Evolutionary conservation across 2,888 invertebrate genomes (phyloP).

Genomic region (Pollenia angustigena): DNA sequence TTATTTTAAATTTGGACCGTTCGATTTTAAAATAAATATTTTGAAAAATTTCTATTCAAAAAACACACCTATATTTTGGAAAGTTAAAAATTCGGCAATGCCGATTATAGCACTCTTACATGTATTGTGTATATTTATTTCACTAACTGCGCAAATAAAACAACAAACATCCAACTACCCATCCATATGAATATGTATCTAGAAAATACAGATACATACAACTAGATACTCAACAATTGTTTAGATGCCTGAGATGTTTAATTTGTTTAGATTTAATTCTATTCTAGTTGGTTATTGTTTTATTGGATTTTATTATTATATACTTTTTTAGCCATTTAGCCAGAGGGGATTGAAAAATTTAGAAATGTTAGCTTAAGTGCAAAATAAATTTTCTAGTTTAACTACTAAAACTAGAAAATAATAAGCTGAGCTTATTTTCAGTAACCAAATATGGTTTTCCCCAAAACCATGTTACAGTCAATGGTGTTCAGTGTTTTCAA

Average conservation of each 20-base stretch:
- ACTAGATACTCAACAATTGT: constrained; percentile 16
- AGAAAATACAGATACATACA: constrained; percentile 23
- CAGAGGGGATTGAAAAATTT: constrained; percentile 10
- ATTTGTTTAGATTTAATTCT: background rate
- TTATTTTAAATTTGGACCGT: no score
- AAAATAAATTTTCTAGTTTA: background rate
- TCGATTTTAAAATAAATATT: no score
- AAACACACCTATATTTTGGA: no score
- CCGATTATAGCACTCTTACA: background rate
- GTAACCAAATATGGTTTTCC: background rate
- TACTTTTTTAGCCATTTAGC: background rate
- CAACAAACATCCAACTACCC: constrained; percentile 5
- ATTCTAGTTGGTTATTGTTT: background rate
- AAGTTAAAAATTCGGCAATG: background rate
- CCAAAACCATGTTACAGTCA: background rate
- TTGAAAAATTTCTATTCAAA: no score
- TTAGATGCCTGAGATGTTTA: background rate
- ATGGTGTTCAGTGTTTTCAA: background rate
- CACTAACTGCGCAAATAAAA: constrained; percentile 57
- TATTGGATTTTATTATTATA: constrained; percentile 33
- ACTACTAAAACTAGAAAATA: background rate
- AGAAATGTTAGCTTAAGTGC: background rate
- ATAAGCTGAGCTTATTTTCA: constrained; percentile 3
- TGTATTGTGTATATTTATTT: background rate
- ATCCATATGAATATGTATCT: background rate